phyloP scores from a whole-genome alignment of 1,140 invertebrate species.

The Argopecten irradians region DNA sequence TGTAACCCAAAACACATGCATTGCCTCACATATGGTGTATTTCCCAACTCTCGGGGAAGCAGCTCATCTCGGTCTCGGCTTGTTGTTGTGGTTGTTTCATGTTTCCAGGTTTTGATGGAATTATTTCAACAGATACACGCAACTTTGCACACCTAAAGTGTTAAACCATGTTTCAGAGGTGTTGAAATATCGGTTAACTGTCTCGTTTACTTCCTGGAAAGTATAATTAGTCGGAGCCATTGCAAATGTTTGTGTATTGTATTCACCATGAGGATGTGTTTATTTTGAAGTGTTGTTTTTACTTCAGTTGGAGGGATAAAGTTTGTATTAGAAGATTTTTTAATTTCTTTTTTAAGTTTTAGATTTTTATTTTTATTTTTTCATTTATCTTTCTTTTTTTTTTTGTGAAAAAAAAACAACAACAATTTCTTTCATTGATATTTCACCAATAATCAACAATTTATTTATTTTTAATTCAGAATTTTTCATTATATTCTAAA shows the following conservation, averaged over 20 bases:
- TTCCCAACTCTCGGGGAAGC: neutral
- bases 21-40: neutral
- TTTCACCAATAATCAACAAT: no score
- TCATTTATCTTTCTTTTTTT: no score
- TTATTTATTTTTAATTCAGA: no score
- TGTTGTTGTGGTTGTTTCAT: neutral
- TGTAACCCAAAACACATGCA: conserved; percentile 16
- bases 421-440: no score
- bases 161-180: neutral
- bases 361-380: no score
- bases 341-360: no score
- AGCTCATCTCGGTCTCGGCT: neutral
- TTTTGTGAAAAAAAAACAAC: no score
- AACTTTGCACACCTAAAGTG: neutral
- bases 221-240: neutral
- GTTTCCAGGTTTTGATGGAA: conserved; percentile 21
- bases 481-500: no score
- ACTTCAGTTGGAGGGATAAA: neutral
- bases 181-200: neutral
- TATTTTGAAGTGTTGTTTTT: neutral
- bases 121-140: neutral
- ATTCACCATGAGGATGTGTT: neutral
- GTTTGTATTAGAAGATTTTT: neutral
- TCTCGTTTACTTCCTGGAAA: neutral
- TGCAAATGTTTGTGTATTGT: neutral